Percentiles rank a stretch among this genome's conserved stretches.
Evolutionary conservation across 2,888 invertebrate species (phyloP).

Genomic region (Cactoblastis cactorum): DNA sequence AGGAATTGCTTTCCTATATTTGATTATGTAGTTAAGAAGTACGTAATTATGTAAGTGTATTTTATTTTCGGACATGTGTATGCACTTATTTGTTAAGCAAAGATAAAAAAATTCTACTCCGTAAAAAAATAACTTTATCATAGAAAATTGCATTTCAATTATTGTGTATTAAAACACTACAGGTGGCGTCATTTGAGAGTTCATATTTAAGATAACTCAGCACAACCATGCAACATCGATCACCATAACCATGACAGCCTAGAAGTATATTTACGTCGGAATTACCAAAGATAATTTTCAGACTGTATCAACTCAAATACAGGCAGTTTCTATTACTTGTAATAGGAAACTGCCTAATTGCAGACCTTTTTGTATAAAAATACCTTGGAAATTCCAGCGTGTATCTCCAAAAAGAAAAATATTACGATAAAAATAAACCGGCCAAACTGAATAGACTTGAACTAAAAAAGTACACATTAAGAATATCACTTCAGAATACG

Average conservation of each 20-base stretch:
- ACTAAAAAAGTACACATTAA: conserved; percentile 32
- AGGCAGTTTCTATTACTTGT: no score
- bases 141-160: no score
- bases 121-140: no score
- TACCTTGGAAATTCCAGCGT: not conserved
- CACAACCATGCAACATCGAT: conserved; percentile 18
- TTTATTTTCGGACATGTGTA: no score
- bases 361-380: not conserved
- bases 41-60: no score
- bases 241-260: conserved; percentile 17
- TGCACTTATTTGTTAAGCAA: no score
- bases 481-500: conserved; percentile 87
- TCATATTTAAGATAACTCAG: conserved; percentile 2
- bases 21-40: no score
- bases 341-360: no score
- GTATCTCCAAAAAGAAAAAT: not conserved
- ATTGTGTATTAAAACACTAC: no score
- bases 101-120: no score
- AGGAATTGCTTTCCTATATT: no score
- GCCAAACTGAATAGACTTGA: conserved; percentile 34
- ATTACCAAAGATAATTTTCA: not conserved
- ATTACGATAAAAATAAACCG: conserved; percentile 27
- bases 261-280: conserved; percentile 15
- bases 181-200: not conserved
- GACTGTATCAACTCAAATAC: no score